Evolutionary conservation across 2,797 vertebrate species (phyloP).

Genomic region (Argyrosomus regius): DNA sequence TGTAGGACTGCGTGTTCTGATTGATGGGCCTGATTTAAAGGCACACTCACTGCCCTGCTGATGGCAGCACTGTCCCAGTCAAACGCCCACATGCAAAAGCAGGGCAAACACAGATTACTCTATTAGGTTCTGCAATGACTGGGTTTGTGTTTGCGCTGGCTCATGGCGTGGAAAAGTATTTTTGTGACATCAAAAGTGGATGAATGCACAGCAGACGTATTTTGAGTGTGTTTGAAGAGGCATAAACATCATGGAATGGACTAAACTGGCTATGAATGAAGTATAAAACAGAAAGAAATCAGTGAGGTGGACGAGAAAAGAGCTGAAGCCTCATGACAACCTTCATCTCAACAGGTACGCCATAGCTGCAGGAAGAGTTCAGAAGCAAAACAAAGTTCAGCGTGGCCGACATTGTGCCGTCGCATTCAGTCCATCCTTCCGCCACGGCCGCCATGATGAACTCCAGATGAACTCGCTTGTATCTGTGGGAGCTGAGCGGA

Average conservation of each 20-base stretch:
- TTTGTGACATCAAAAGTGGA: conserved; percentile 20
- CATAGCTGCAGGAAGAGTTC: not conserved
- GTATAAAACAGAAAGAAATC: not conserved
- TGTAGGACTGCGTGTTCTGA: conserved; percentile 21
- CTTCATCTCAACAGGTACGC: conserved; percentile 15
- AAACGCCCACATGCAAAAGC: conserved; percentile 31
- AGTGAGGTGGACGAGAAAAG: not conserved
- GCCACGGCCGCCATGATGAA: conserved; percentile 76
- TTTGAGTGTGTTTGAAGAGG: not conserved
- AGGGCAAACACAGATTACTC: conserved; percentile 66
- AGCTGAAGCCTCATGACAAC: not conserved
- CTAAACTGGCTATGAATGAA: not conserved
- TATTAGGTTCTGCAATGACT: conserved; percentile 15
- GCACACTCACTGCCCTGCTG: conserved; percentile 41
- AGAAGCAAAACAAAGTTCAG: conserved; percentile 4
- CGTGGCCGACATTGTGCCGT: conserved; percentile 18
- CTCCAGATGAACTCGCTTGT: conserved; percentile 75
- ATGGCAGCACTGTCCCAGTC: conserved; percentile 60
- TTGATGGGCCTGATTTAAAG: conserved; percentile 20
- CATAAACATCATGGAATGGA: not conserved
- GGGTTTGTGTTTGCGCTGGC: conserved; percentile 31
- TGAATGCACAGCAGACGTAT: not conserved
- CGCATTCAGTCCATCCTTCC: conserved; percentile 25
- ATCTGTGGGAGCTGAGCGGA: conserved; percentile 74
- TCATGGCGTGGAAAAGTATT: conserved; percentile 1